Base-by-base conservation (phyloP, 2,113 vertebrate genomes). In the Marmota monax region DNA sequence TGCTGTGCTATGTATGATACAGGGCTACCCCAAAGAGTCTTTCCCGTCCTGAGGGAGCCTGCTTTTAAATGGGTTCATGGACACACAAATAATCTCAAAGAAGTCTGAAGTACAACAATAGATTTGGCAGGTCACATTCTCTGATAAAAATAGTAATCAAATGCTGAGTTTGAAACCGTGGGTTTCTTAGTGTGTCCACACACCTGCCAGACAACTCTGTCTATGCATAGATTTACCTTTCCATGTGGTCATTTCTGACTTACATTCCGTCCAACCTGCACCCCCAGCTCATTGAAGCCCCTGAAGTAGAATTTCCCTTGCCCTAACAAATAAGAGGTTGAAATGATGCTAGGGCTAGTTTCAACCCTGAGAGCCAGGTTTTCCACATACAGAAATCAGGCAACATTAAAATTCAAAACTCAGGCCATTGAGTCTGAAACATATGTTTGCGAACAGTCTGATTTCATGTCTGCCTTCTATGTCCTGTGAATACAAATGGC, bases 391-490 rank as follows among this genome's bases (percentile, higher is more conserved):
- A n/a, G 32, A 63, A 76, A 67, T 1, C 17, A 80, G 88, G 88
- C 94, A 86, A 34, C 96, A 77, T 86, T 95, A 88, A 96, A n/a
- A 94, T 95, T 95, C 94, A 70, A 70, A 92, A 58, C 92, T 90
- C 56, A 67, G 78, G 45, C 88, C n/a, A 1, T 51, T 16, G 91
- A 45, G 39, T 84, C 92, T 73, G 88, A 88, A 84, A 76, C 7
- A 48, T 77, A 58, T 97, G 92, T 97, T 97, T 98, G 95, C 91
- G 63, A 94, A 98, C 92, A 25, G 96, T 98, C 97, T 97, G 94
- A 97, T 86, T 96, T 61, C 90, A 78, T 53, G 95, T 88, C 92
- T 98, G 96, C 95, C 88, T 96, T 51, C 4, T 92, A 94, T 80
- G 96, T 39, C 92, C 85, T 3, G 0, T 27, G 98, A 97, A 98